Evolutionary conservation across 2,888 invertebrate species (phyloP).

Genomic region (Agrochola circellaris): DNA sequence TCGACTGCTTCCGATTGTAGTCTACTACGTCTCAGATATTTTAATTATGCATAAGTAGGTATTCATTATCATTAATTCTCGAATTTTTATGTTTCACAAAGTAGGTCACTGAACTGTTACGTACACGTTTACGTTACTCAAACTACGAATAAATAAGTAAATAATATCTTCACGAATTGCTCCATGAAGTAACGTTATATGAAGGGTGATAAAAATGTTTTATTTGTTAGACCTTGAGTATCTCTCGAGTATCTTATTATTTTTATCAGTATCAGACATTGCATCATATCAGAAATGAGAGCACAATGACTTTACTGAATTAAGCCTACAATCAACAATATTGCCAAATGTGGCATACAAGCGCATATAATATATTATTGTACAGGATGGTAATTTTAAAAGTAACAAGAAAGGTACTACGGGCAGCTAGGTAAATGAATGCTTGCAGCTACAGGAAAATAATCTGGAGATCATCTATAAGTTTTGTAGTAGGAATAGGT

Average conservation of each 20-base stretch:
- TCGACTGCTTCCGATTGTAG: neutral
- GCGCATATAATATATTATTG: no score
- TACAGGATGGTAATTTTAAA: neutral
- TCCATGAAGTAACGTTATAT: constrained; percentile 27
- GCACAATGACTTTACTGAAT: constrained; percentile 26
- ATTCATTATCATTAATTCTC: neutral
- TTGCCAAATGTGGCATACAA: constrained; percentile 27
- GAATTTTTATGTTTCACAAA: neutral
- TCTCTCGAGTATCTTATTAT: neutral
- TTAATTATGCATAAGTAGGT: neutral
- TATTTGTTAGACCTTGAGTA: constrained; percentile 50
- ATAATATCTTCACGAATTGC: constrained; percentile 20
- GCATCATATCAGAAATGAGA: constrained; percentile 45
- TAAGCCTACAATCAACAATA: constrained; percentile 18
- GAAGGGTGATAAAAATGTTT: constrained; percentile 39
- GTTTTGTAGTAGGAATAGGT: neutral
- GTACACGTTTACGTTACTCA: neutral
- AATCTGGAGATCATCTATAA: neutral
- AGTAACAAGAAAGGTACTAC: neutral
- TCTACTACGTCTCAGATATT: neutral
- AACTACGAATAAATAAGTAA: constrained; percentile 4
- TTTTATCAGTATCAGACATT: constrained; percentile 47
- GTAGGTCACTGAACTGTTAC: constrained; percentile 28
- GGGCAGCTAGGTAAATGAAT: no score
- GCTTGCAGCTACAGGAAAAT: neutral